phyloP scores from a whole-genome alignment of 2,113 vertebrate genomes.

The Syngnathus scovelli region DNA sequence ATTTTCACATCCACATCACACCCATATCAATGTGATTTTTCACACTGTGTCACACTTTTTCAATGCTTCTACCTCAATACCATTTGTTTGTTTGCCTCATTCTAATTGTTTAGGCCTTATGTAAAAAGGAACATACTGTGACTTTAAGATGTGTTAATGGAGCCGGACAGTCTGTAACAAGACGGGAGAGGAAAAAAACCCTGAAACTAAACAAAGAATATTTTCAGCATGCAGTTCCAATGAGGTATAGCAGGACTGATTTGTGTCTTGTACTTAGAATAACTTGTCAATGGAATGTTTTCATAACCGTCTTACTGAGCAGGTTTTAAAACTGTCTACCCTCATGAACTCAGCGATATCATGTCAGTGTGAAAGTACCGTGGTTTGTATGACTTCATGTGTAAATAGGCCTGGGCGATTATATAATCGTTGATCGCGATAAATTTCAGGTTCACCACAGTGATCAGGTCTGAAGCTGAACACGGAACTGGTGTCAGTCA shows the following conservation, averaged over 20 bases:
- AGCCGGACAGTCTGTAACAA: neutral
- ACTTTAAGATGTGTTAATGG: slow-evolving; percentile 25
- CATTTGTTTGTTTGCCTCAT: slow-evolving; percentile 24
- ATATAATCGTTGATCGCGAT: no score
- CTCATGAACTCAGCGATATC: slow-evolving; percentile 2
- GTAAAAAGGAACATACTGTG: slow-evolving; percentile 28
- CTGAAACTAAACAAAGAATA: neutral
- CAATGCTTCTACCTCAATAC: slow-evolving; percentile 1
- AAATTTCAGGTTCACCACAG: no score
- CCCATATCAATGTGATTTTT: slow-evolving; percentile 16
- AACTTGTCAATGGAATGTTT: neutral
- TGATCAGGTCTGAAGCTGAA: no score
- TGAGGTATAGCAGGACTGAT: neutral
- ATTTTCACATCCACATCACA: neutral
- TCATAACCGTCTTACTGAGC: neutral
- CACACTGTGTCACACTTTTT: slow-evolving; percentile 12
- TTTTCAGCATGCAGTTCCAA: neutral
- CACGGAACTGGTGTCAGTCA: no score
- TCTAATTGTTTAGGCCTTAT: slow-evolving; percentile 45
- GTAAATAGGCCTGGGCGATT: no score
- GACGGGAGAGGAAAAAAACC: neutral
- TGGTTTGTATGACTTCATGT: slow-evolving; percentile 1
- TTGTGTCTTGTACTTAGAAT: neutral
- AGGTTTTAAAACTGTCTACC: slow-evolving; percentile 4
- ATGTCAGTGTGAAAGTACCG: neutral